Base-by-base conservation (phyloP, 2,888 invertebrate species). In the Rugalucina vietnamica region DNA sequence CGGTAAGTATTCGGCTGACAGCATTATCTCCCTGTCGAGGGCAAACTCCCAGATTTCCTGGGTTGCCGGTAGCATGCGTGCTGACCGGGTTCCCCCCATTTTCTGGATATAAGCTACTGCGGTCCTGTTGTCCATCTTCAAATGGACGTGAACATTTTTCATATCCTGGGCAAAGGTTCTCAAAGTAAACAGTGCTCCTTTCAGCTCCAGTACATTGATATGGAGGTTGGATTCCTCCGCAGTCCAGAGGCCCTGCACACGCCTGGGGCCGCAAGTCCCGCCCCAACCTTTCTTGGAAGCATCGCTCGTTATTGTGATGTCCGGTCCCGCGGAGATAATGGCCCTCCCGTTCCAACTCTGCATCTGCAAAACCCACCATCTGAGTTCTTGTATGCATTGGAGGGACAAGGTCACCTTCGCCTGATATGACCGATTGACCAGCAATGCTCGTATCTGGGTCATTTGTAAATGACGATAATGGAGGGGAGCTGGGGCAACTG, bases 251-350 rank as follows among this genome's bases (percentile, higher is more conserved):
- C 81, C 81, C 37, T 81, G 81, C 14, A 36, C 49, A n/a, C 32
- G 69, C 54, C 29, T 50, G 27, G 50, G 18, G 18, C 76, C 76
- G n/a, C 34, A 49, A 37, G 8, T 50, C 39, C 21, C 71, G 54
- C 60, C 82, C 82, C 77, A 77, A n/a, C 82, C 73, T 57, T 34
- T 60, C 36, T 79, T 82, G n/a, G 82, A 82, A 29, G 82, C 78
- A 82, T 82, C 79, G 21, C 69, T 82, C 18, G 36, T 34, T 8
- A 82, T 49, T 12, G 60, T 82, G 73, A 77, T 0, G 27, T 78
- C 65, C n/a, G 78, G 79, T 1, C 70, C 70, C 8, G 82, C 32
- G 14, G 60, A 69, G 21, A 78, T 79, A 8, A 78, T 57, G 0
- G 79, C 24, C 32, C 69, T 78, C 39, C 82, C 82, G 75, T 79